A percentile compares a stretch with the other conserved stretches of the same genome.
phyloP scores from a whole-genome alignment of 2,797 vertebrate genomes.

The Molossus alvarezi region DNA sequence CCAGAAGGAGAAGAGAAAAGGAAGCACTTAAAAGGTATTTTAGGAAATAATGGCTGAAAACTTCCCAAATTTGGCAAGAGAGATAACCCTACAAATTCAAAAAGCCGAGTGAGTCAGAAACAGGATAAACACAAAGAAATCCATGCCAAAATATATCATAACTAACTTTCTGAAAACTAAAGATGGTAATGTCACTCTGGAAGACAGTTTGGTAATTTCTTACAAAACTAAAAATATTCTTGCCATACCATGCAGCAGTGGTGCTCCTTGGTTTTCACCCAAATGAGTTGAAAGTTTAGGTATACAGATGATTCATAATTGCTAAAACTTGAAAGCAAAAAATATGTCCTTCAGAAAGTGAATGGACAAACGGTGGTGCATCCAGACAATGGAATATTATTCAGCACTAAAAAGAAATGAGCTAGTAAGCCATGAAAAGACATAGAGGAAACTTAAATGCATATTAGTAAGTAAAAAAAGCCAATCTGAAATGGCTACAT shows the following conservation, averaged over 20 bases:
- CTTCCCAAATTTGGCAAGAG: not conserved
- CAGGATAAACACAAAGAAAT: not conserved
- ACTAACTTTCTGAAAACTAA: constrained; percentile 66
- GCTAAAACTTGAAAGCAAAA: constrained; percentile 26
- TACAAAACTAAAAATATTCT: constrained; percentile 15
- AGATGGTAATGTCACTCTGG: not conserved
- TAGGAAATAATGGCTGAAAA: constrained; percentile 46
- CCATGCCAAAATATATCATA: not conserved
- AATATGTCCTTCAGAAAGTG: not conserved
- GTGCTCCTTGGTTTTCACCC: not conserved
- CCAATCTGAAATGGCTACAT: not conserved
- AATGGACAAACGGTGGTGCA: not conserved
- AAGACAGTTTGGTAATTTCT: constrained; percentile 32
- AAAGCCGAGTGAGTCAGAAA: constrained; percentile 41
- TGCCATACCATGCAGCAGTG: not conserved
- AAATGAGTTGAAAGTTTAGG: not conserved
- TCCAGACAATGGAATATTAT: not conserved
- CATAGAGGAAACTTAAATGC: not conserved
- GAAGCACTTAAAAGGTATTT: not conserved
- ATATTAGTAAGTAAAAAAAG: constrained; percentile 9
- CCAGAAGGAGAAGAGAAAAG: not conserved
- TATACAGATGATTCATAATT: not conserved
- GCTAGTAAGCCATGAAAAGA: not conserved
- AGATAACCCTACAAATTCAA: constrained; percentile 20
- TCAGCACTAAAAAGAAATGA: not conserved